These are phyloP conservation scores for Ophraella communa DNA, from an alignment of 2,888 invertebrate species.

Conservation along the genomic window DNA sequence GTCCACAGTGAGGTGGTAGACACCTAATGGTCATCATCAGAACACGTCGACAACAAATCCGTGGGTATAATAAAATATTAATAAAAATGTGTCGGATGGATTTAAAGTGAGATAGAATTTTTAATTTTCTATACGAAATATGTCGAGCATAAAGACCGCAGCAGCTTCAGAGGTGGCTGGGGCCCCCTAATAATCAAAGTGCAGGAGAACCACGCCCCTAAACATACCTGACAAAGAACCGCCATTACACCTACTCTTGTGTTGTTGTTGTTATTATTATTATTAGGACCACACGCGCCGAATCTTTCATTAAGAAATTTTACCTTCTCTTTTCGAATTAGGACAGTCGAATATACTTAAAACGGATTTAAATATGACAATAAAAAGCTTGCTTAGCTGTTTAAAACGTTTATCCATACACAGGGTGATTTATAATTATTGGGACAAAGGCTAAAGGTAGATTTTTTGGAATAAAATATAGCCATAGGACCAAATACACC, in stretches of 20 bases:
- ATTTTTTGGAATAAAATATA: too few relatives aligned
- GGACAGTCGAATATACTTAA: background rate
- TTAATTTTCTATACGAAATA: background rate
- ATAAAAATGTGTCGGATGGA: conserved; percentile 1
- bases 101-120: conserved; percentile 3
- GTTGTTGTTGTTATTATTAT: conserved; percentile 53
- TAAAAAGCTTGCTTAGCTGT: background rate
- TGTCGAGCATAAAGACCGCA: conserved; percentile 19
- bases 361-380: background rate
- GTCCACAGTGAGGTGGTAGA: background rate
- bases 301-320: conserved; percentile 51
- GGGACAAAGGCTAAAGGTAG: too few relatives aligned
- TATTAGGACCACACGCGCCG: conserved; percentile 51
- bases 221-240: conserved; percentile 48
- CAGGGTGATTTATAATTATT: too few relatives aligned
- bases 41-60: background rate
- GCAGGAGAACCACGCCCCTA: conserved; percentile 46
- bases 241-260: conserved; percentile 53
- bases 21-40: background rate
- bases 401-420: background rate
- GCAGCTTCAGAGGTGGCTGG: conserved; percentile 36
- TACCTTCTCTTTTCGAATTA: conserved; percentile 34
- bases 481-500: too few relatives aligned
- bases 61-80: background rate
- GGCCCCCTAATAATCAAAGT: conserved; percentile 42